Percentiles rank a stretch among this genome's conserved stretches.
These are phyloP conservation scores for Omphaloscelis lunosa DNA, from an alignment of 2,888 invertebrate species.

Conservation along the genomic window DNA sequence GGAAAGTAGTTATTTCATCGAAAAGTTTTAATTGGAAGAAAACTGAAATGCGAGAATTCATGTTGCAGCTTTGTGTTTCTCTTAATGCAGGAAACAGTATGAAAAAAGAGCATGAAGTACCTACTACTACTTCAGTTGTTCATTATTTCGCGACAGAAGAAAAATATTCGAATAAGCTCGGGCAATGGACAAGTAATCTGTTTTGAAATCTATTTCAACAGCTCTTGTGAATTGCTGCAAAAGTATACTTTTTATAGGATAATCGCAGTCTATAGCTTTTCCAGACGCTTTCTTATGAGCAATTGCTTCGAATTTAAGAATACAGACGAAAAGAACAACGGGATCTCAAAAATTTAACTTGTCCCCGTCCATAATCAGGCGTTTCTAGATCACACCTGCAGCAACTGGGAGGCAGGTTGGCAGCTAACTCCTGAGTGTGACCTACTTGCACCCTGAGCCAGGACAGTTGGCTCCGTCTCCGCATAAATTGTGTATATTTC, in stretches of 20 bases:
- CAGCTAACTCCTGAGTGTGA: constrained; percentile 71
- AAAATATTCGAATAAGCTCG: constrained; percentile 26
- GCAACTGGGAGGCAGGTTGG: constrained; percentile 61
- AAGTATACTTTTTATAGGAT: neutral
- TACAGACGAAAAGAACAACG: neutral
- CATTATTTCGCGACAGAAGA: constrained; percentile 19
- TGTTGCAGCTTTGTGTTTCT: constrained; percentile 47
- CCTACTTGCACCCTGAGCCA: constrained; percentile 64
- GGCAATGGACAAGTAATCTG: constrained; percentile 20
- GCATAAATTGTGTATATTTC: constrained; percentile 71
- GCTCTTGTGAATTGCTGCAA: neutral
- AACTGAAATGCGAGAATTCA: constrained; percentile 36
- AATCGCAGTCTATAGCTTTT: neutral
- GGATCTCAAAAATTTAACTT: neutral
- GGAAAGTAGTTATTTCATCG: constrained; percentile 56
- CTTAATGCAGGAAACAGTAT: constrained; percentile 23
- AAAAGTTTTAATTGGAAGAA: constrained; percentile 64
- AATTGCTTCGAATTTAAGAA: neutral
- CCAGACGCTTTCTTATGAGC: too few relatives aligned
- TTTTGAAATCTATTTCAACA: neutral
- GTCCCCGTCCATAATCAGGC: neutral
- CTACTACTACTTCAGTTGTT: constrained; percentile 25
- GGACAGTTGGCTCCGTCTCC: constrained; percentile 70
- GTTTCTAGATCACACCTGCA: constrained; percentile 63
- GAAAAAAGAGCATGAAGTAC: constrained; percentile 30